Evolutionary conservation across 53 echinoderm and acorn worm species (phyloP), one percentile per base, ranked within the genome.

Genomic region (Astropecten irregularis): DNA sequence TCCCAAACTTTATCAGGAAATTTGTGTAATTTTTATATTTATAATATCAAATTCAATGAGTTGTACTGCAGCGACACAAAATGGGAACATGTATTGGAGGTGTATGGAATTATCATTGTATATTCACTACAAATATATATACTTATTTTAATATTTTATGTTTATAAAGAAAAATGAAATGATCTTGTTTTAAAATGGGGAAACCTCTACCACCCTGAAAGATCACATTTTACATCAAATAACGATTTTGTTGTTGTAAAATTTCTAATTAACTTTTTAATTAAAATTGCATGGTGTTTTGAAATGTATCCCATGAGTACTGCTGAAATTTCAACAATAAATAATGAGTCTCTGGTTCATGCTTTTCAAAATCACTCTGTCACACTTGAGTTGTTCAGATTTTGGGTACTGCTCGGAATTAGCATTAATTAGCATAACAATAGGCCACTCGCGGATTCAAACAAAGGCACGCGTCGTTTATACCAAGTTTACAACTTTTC

Each of bases 401-500:
- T 40, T 76, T 18, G 54, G 68, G 38, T 35, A 57, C 27, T 58
- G 59, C 25, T 76, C 22, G 27, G 11, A 57, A 56, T 39, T 23
- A 21, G 55, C 10, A 34, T 20, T 56, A 56, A 56, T 56, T 56
- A 74, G 36, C 55, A 55, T 55, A 38, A 72, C 72, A 72, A 61
- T 32, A 79, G 79, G 79, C 79, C 60, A 79, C 79, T 28, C n/a
- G 28, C 44, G 63, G 48, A 59, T 29, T 57, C 6, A 11, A 48
- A 30, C 30, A 79, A 79, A 79, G 79, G 79, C 79, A 79, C 79
- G 27, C 46, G 33, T 34, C 56, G 79, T 62, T 60, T 31, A 44
- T 38, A 79, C 60, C 61, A 32, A 49, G 79, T 46, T 62, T 61
- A 60, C 48, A 79, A 79, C 44, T 40, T 53, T 76, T 40, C 27